A percentile compares a stretch with the other conserved stretches of the same genome.
These are phyloP conservation scores for Enchytraeus crypticus DNA, from an alignment of 2,888 invertebrate species.

Conservation along the genomic window DNA sequence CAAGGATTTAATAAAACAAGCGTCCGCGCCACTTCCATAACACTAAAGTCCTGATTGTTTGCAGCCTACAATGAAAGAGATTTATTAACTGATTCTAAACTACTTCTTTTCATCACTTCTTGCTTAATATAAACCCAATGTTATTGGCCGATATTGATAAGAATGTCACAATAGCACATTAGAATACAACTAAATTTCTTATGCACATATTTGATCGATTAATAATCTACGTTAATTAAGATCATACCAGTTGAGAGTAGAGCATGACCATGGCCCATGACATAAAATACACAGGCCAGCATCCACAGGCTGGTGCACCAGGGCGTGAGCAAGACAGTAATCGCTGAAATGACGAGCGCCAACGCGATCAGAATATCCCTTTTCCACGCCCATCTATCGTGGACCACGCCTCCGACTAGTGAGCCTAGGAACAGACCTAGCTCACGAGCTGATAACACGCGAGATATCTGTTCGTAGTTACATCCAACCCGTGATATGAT, in stretches of 20 bases:
- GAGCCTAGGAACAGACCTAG: conserved; percentile 27
- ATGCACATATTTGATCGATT: no score
- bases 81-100: no score
- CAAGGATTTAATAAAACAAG: no score
- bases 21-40: no score
- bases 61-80: no score
- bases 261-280: conserved; percentile 32
- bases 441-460: conserved; percentile 28
- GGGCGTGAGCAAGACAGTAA: conserved; percentile 25
- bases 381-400: background rate
- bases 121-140: no score
- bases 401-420: conserved; percentile 14
- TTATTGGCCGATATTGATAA: no score
- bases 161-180: no score
- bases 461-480: conserved; percentile 32
- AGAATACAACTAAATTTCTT: no score
- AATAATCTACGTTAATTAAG: no score
- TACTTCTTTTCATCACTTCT: no score
- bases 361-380: conserved; percentile 28
- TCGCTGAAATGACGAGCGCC: conserved; percentile 24
- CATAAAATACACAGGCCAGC: conserved; percentile 25
- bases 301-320: conserved; percentile 19
- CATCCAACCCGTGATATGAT: conserved; percentile 25
- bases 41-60: no score
- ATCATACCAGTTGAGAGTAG: conserved; percentile 30